Percentiles rank a stretch among this genome's conserved stretches.
These are phyloP conservation scores for Meliscaeva auricollis DNA, from an alignment of 2,888 invertebrate genomes.

Conservation along the genomic window DNA sequence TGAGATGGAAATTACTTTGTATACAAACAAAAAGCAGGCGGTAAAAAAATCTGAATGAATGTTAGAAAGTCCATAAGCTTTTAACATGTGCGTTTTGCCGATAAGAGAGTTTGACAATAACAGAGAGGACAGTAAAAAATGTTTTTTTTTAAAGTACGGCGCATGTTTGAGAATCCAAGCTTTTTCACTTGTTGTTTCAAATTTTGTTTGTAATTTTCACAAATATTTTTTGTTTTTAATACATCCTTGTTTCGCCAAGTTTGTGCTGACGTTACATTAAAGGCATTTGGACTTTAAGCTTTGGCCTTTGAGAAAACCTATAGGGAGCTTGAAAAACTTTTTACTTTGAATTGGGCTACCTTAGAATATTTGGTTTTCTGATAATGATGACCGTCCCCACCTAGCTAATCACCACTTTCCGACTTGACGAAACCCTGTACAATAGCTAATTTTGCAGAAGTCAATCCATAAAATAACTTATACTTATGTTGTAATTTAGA, in stretches of 20 bases:
- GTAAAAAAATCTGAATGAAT: constrained; percentile 40
- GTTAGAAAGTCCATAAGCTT: constrained; percentile 17
- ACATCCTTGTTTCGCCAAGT: neutral
- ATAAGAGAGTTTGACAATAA: constrained; percentile 68
- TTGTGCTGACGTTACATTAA: neutral
- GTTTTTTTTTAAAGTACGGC: constrained; percentile 6
- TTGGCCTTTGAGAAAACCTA: no score
- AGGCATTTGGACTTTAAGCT: no score
- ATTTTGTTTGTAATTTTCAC: neutral
- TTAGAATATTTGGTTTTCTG: no score
- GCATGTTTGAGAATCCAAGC: constrained; percentile 54
- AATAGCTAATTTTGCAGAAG: no score
- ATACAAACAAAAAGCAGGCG: constrained; percentile 21
- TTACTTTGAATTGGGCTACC: no score
- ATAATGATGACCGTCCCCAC: no score
- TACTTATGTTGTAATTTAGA: no score
- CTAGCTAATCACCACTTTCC: no score
- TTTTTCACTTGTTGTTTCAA: constrained; percentile 71
- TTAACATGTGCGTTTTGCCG: constrained; percentile 64
- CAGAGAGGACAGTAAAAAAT: constrained; percentile 26
- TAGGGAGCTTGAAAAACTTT: no score
- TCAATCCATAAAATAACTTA: no score
- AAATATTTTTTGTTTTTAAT: neutral
- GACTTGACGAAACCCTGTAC: no score
- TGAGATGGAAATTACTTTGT: constrained; percentile 9